phyloP scores from a whole-genome alignment of 2,797 vertebrate genomes.

The Cercopithecus diana region DNA sequence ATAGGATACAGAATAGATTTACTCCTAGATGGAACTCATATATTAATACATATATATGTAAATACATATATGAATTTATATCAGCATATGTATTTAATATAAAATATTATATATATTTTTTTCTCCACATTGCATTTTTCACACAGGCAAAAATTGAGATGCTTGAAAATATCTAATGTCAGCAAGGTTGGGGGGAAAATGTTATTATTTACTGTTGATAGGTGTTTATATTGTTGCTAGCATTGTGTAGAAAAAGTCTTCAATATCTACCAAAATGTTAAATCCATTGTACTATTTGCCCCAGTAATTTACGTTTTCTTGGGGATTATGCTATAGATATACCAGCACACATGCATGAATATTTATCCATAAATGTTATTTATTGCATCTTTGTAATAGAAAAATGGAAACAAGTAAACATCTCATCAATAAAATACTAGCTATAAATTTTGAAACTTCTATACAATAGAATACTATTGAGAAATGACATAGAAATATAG shows the following conservation, averaged over 20 bases:
- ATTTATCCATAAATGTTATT: not conserved
- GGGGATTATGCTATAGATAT: not conserved
- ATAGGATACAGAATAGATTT: not conserved
- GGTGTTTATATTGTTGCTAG: not conserved
- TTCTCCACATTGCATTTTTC: not conserved
- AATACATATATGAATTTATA: not conserved
- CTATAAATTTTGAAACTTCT: not conserved
- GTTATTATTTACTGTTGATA: not conserved
- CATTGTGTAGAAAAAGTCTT: not conserved
- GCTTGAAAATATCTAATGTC: not conserved
- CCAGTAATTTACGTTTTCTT: not conserved
- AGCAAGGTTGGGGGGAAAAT: not conserved
- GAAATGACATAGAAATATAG: not conserved
- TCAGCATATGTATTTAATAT: not conserved
- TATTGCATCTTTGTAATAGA: not conserved
- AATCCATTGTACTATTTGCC: not conserved
- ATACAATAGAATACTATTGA: not conserved
- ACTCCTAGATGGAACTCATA: not conserved
- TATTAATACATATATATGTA: not conserved
- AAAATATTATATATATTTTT: not conserved
- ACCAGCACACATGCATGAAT: not conserved
- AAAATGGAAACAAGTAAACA: not conserved
- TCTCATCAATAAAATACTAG: not conserved
- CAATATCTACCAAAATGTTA: not conserved
- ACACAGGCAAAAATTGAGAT: not conserved